phyloP scores from a whole-genome alignment of 1,140 invertebrate species.

The Leptinotarsa defecta region DNA sequence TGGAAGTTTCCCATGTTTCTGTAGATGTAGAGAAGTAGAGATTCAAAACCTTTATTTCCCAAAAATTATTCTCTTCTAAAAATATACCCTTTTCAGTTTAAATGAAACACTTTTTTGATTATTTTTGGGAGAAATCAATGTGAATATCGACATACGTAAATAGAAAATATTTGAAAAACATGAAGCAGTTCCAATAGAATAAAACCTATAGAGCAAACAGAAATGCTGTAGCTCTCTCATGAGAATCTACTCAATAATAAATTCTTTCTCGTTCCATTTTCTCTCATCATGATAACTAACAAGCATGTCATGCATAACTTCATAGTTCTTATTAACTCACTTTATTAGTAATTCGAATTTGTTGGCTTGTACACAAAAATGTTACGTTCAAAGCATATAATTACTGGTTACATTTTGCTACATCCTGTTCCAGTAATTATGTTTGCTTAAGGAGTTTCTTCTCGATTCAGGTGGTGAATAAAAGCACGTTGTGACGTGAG shows the following conservation, averaged over 20 bases:
- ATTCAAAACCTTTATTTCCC: too few relatives aligned
- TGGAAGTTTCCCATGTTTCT: too few relatives aligned
- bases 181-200: too few relatives aligned
- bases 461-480: not conserved
- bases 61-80: too few relatives aligned
- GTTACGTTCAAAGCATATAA: not conserved
- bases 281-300: not conserved
- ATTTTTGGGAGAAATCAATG: too few relatives aligned
- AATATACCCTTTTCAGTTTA: too few relatives aligned
- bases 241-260: not conserved
- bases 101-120: too few relatives aligned
- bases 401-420: not conserved
- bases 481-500: not conserved
- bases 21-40: too few relatives aligned
- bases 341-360: constrained; percentile 3
- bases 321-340: not conserved
- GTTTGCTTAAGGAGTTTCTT: not conserved
- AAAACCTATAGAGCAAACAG: too few relatives aligned
- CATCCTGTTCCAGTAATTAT: constrained; percentile 3
- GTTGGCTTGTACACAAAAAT: not conserved
- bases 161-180: too few relatives aligned
- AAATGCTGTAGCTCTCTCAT: not conserved
- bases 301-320: constrained; percentile 6
- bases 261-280: not conserved
- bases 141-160: too few relatives aligned